Conservation (phyloP, 30 jellyfish, hydroid and myxozoan genomes). For the Hydra vulgaris region DNA sequence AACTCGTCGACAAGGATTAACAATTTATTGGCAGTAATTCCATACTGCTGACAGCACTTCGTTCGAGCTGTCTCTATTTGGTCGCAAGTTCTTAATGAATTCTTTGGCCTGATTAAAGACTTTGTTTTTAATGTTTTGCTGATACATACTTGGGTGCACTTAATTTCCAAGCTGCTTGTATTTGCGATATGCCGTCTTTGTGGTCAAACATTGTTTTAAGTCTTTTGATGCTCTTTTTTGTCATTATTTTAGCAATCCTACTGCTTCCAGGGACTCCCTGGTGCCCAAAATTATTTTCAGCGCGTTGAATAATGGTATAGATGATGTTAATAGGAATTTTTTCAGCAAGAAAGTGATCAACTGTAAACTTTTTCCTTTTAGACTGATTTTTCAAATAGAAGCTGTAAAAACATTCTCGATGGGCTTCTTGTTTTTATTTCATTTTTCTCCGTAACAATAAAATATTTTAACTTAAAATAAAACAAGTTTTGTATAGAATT, state of each 20-base stretch:
- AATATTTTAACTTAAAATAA: too few relatives aligned
- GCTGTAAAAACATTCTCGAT: not conserved
- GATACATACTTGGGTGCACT: not conserved
- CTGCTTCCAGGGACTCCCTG: not conserved
- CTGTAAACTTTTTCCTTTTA: not conserved
- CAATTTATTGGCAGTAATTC: not conserved
- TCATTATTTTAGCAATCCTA: not conserved
- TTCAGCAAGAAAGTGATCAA: not conserved
- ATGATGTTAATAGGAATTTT: not conserved
- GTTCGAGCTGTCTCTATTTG: not conserved
- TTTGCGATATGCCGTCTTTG: not conserved
- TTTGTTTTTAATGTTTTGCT: not conserved
- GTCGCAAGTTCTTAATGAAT: not conserved
- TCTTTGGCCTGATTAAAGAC: not conserved
- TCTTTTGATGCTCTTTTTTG: not conserved
- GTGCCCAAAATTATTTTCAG: not conserved
- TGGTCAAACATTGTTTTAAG: not conserved
- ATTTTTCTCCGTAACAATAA: not conserved
- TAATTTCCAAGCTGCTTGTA: not conserved
- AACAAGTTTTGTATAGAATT: not conserved
- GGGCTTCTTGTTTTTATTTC: not conserved
- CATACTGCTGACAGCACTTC: not conserved
- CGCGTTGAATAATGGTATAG: not conserved
- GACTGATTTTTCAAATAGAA: not conserved
- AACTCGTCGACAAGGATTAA: not conserved